phyloP scores from a whole-genome alignment of 2,797 vertebrate species.

The Chloroceryle inda region DNA sequence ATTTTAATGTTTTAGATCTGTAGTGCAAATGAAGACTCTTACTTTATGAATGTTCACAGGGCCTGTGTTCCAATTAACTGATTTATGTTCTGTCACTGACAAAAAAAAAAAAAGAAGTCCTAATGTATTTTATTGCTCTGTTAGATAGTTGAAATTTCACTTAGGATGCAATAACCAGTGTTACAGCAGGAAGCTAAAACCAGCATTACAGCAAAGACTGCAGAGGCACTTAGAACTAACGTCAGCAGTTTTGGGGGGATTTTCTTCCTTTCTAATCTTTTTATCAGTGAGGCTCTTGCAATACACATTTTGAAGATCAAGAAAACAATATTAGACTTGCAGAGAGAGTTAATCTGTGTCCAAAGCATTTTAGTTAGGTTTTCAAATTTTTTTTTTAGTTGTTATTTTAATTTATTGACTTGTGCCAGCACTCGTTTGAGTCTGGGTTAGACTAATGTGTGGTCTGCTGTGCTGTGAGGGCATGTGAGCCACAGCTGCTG shows the following conservation, averaged over 20 bases:
- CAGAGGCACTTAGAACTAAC: not conserved
- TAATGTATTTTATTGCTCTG: conserved; percentile 10
- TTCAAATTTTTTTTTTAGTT: no score
- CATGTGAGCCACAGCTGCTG: not conserved
- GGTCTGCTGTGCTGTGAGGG: not conserved
- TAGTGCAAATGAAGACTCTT: not conserved
- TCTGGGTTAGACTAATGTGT: not conserved
- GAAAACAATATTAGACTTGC: conserved; percentile 73
- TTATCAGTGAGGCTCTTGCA: conserved; percentile 64
- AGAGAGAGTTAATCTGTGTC: conserved; percentile 76
- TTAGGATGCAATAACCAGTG: not conserved
- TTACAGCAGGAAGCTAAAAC: not conserved
- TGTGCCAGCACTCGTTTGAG: conserved; percentile 58
- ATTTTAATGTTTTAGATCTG: not conserved
- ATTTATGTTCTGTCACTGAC: not conserved
- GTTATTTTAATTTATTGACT: not conserved
- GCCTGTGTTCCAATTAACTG: not conserved
- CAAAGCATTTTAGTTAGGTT: conserved; percentile 69
- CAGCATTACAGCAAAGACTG: not conserved
- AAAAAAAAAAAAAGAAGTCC: not conserved
- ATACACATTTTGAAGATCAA: conserved; percentile 63
- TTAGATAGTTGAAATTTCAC: not conserved
- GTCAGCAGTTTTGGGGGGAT: not conserved
- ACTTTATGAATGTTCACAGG: not conserved
- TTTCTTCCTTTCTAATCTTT: conserved; percentile 57